phyloP scores from a whole-genome alignment of 2,888 invertebrate genomes.

The Tachina grossa region DNA sequence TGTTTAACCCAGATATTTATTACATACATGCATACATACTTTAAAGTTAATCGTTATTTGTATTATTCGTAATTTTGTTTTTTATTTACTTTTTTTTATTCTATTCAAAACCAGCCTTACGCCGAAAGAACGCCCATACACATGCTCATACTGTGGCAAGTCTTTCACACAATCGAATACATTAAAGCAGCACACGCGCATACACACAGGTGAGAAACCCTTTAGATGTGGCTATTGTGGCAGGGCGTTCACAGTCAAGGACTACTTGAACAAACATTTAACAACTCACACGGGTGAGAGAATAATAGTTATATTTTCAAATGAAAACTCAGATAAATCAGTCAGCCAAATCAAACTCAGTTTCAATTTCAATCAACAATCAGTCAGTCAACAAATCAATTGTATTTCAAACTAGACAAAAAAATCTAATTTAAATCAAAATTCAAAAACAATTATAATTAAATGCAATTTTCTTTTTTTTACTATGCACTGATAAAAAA shows the following conservation, averaged over 20 bases:
- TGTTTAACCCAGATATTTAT: constrained; percentile 18
- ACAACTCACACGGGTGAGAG: constrained; percentile 83
- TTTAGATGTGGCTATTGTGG: constrained; percentile 83
- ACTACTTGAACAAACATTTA: constrained; percentile 83
- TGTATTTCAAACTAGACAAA: constrained; percentile 57
- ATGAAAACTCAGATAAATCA: constrained; percentile 72
- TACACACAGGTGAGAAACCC: constrained; percentile 83
- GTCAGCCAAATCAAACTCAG: constrained; percentile 69
- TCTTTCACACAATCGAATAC: constrained; percentile 83
- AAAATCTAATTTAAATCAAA: constrained; percentile 64
- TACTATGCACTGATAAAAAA: constrained; percentile 67
- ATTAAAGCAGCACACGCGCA: constrained; percentile 83
- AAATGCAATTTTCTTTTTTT: constrained; percentile 73
- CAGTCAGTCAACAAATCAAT: constrained; percentile 66
- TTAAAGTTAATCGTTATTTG: constrained; percentile 33
- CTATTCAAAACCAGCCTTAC: constrained; percentile 77
- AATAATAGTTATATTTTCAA: constrained; percentile 81
- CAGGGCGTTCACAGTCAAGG: constrained; percentile 83
- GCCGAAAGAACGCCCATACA: constrained; percentile 83
- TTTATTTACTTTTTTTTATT: constrained; percentile 40
- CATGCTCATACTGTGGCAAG: constrained; percentile 82
- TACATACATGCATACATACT: not conserved
- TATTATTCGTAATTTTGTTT: constrained; percentile 65
- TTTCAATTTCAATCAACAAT: constrained; percentile 66
- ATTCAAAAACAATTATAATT: constrained; percentile 72